These are phyloP conservation scores for Brachyalestes nurse DNA, from an alignment of 2,797 vertebrate genomes.

Conservation along the genomic window DNA sequence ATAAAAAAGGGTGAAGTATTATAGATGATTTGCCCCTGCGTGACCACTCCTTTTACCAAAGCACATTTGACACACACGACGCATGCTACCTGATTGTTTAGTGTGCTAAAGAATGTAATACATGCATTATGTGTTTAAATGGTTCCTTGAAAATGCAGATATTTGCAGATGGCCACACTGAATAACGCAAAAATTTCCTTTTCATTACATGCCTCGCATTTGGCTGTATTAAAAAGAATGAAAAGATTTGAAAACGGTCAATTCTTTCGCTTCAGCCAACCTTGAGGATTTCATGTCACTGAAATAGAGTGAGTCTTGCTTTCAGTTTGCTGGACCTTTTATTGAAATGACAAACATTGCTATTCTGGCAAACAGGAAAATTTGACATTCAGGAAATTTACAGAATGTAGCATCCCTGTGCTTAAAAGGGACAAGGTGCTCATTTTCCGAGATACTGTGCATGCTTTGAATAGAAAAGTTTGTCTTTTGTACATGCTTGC, in stretches of 20 bases:
- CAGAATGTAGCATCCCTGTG: conserved; percentile 11
- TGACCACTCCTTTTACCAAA: background rate
- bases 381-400: conserved; percentile 34
- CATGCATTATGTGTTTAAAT: too few species aligned
- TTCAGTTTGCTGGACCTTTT: conserved; percentile 21
- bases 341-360: conserved; percentile 35
- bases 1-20: too few species aligned
- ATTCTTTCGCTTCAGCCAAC: conserved; percentile 4
- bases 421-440: conserved; percentile 40
- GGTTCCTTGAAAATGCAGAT: background rate
- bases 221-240: conserved; percentile 5
- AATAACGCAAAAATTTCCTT: background rate
- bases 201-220: background rate
- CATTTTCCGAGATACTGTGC: conserved; percentile 39
- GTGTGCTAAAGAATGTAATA: too few species aligned
- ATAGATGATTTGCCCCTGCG: background rate
- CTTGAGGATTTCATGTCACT: conserved; percentile 18
- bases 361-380: conserved; percentile 16
- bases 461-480: conserved; percentile 34
- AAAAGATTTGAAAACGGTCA: conserved; percentile 13
- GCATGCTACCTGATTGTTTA: background rate
- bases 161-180: background rate
- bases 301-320: background rate
- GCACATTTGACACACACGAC: background rate
- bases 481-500: conserved; percentile 43